Evolutionary conservation across 2,797 vertebrate species (phyloP).

Genomic region (Decapterus maruadsi): DNA sequence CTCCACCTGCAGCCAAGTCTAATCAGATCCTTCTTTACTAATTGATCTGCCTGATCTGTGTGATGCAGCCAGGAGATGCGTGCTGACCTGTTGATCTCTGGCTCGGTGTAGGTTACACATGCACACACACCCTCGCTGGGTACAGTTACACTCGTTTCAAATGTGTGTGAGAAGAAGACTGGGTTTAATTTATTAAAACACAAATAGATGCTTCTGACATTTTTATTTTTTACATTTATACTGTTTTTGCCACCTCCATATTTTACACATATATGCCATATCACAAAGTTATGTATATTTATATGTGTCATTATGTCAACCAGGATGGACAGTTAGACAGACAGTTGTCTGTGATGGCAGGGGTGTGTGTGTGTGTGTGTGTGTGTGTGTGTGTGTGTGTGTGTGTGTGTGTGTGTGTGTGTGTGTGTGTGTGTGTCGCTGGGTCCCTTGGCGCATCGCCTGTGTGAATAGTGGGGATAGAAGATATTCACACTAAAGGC

Average conservation of each 20-base stretch:
- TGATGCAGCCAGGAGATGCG: conserved; percentile 68
- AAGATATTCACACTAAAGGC: conserved; percentile 84
- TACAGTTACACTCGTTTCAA: conserved; percentile 64
- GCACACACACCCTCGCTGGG: conserved; percentile 45
- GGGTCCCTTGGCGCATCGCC: conserved; percentile 59
- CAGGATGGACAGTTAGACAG: conserved; percentile 73
- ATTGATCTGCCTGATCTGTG: conserved; percentile 71
- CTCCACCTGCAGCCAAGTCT: conserved; percentile 31
- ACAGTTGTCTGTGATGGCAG: conserved; percentile 50
- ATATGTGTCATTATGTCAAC: conserved; percentile 70
- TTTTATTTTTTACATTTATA: neutral
- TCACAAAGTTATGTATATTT: conserved; percentile 50
- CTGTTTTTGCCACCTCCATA: conserved; percentile 6
- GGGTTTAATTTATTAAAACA: conserved; percentile 22
- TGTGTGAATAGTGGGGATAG: conserved; percentile 70
- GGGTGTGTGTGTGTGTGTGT: conserved; percentile 41
- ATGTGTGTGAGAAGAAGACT: neutral
- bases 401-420: conserved; percentile 41
- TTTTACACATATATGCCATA: conserved; percentile 22
- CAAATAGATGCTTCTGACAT: neutral
- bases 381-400: conserved; percentile 39
- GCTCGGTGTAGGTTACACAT: conserved; percentile 74
- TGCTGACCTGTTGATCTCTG: conserved; percentile 77
- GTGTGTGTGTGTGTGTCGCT: conserved; percentile 41
- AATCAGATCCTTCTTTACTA: conserved; percentile 69